Evolutionary conservation across 2,797 vertebrate species (phyloP), one percentile per base, ranked within the genome.

Genomic region (Scomberomorus guttatus): DNA sequence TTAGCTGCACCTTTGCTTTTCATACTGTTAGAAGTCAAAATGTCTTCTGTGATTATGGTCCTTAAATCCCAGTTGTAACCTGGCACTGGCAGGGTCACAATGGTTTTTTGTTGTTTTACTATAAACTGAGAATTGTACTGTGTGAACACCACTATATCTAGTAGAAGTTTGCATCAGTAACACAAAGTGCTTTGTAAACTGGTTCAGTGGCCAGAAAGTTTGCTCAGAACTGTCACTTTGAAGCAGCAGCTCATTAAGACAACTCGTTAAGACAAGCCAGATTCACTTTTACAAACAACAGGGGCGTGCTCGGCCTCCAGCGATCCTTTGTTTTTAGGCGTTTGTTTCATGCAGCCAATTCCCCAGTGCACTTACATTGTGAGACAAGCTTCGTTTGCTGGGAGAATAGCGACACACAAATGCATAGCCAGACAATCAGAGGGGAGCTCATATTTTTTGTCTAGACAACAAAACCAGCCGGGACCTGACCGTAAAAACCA

Each of bases 291-390:
- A 58, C n/a, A 51, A 39, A 13, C 6, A 10, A 37, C 34, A 37
- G 34, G 34, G 34, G 1, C 8, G 34, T 37, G 29, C 29, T 32
- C 29, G 1, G 29, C 46, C 52, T 73, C 15, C 69, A 25, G 58
- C 48, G 9, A 34, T 27, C 32, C 46, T 10, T 50, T 67, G 29
- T 58, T 52, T 74, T 44, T n/a, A 63, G 46, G 18, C 27, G 22
- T 46, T 29, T 15, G 44, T 77, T 78, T 46, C 29, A 13, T 54
- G 42, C 57, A 68, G 72, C 12, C 39, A 75, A 12, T 56, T 64
- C 50, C 66, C 60, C 32, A 29, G 62, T 15, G 5, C 9, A 13
- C 57, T 7, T 59, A 52, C 52, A 24, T 25, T 14, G 11, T 39
- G 37, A 57, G 55, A 54, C 34, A 17, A 20, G 54, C 57, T 6